Evolutionary conservation across 2,888 invertebrate genomes (phyloP).

Genomic region (Helobdella robusta): DNA sequence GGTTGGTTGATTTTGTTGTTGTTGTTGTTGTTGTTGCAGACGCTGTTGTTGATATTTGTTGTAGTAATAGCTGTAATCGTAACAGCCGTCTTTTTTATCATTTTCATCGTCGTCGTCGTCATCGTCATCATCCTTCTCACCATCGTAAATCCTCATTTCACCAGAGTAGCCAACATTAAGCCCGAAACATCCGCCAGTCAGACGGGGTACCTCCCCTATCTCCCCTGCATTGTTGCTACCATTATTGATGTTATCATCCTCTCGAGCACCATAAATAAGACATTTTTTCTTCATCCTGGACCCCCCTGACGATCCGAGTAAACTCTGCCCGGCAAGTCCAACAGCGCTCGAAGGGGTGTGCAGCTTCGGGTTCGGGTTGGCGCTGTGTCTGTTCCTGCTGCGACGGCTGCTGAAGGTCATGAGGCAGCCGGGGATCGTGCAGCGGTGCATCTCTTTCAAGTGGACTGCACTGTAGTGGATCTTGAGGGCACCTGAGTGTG

Average conservation of each 20-base stretch:
- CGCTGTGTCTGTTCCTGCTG: constrained; percentile 88
- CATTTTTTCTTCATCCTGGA: no score
- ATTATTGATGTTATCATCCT: no score
- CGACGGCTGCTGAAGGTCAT: constrained; percentile 98
- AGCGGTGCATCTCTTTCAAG: constrained; percentile 96
- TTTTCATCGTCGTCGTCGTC: not conserved
- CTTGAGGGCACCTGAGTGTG: constrained; percentile 88
- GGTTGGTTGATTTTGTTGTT: not conserved
- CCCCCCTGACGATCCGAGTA: not conserved
- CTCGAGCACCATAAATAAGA: no score
- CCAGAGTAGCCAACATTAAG: not conserved
- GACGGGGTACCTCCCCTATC: no score
- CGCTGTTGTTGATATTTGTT: not conserved
- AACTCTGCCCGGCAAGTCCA: not conserved
- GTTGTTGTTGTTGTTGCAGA: not conserved
- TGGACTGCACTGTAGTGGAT: constrained; percentile 99
- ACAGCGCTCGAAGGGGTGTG: constrained; percentile 59
- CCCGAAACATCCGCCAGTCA: no score
- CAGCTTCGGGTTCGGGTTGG: constrained; percentile 93
- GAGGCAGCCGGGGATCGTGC: constrained; percentile 94
- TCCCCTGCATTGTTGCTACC: no score
- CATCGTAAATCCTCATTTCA: not conserved
- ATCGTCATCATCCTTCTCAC: not conserved
- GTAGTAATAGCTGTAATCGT: not conserved
- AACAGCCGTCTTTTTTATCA: not conserved